Conservation (phyloP, 1,140 invertebrate genomes). For the Papilio polytes region DNA sequence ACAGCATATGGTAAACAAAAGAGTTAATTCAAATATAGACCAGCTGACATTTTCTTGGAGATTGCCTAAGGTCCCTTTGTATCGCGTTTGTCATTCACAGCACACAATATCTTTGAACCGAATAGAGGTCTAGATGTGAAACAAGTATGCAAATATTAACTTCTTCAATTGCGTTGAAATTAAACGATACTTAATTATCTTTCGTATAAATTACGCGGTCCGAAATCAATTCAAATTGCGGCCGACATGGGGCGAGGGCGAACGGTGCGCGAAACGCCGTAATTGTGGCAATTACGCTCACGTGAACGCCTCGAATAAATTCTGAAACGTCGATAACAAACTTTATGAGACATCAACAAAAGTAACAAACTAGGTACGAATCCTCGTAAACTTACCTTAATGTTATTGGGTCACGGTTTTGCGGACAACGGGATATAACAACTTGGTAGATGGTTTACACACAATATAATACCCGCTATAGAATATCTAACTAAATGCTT, state of each 20-base stretch:
- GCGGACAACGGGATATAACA: neutral
- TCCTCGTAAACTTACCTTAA: conserved; percentile 18
- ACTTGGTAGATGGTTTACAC: neutral
- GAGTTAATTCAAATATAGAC: too few species aligned
- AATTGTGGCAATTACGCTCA: conserved; percentile 25
- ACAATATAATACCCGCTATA: too few species aligned
- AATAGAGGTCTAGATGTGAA: too few species aligned
- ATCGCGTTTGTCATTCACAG: too few species aligned
- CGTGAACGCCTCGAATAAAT: conserved; percentile 26
- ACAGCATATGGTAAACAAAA: too few species aligned
- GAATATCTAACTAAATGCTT: too few species aligned
- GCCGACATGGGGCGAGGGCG: neutral
- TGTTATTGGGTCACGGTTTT: conserved; percentile 18
- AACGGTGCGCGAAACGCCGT: neutral
- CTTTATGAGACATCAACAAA: conserved; percentile 28
- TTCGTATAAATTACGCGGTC: conserved; percentile 4
- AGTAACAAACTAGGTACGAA: conserved; percentile 24
- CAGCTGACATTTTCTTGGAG: too few species aligned
- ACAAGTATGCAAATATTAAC: neutral
- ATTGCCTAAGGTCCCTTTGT: too few species aligned
- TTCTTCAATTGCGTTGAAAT: neutral
- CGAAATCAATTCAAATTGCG: conserved; percentile 22
- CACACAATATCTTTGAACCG: too few species aligned
- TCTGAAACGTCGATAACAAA: conserved; percentile 20
- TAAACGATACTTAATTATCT: neutral